Conservation (phyloP, 1,140 invertebrate species). For the Zelostemma sp. region DNA sequence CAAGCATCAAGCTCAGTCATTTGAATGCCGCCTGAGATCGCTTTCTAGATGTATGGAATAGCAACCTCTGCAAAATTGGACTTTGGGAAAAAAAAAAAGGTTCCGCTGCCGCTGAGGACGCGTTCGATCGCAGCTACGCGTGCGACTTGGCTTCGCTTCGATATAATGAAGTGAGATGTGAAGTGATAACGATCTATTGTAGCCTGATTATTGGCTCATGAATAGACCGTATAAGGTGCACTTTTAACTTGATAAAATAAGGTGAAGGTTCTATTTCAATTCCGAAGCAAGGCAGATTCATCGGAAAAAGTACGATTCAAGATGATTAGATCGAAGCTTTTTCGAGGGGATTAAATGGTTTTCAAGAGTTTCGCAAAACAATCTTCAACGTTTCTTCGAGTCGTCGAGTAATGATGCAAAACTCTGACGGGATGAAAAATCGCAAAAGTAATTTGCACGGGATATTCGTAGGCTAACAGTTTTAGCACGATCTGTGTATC, state of each 20-base stretch:
- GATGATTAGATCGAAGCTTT: no score
- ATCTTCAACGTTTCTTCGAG: background rate
- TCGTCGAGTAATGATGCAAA: background rate
- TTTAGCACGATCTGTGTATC: background rate
- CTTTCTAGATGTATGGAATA: slow-evolving; percentile 26
- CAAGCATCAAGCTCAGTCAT: slow-evolving; percentile 29
- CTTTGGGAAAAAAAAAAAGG: slow-evolving; percentile 1
- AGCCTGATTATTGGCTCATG: background rate
- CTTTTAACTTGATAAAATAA: no score
- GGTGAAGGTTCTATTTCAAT: no score
- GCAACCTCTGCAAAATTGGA: slow-evolving; percentile 1
- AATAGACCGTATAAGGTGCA: no score
- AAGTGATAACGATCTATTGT: slow-evolving; percentile 18
- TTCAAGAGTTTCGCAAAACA: background rate
- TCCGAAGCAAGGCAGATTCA: no score
- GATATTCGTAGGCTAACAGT: background rate
- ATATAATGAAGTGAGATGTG: slow-evolving; percentile 12
- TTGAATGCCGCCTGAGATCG: slow-evolving; percentile 26
- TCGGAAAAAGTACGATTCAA: no score
- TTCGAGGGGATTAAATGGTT: background rate
- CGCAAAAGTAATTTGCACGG: background rate
- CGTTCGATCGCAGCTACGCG: slow-evolving; percentile 7
- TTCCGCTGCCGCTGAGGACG: background rate
- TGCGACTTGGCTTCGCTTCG: slow-evolving; percentile 6
- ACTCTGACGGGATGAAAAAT: background rate